These are phyloP conservation scores for Lasioglossum zephyrum DNA, from an alignment of 2,888 invertebrate species.

Conservation along the genomic window DNA sequence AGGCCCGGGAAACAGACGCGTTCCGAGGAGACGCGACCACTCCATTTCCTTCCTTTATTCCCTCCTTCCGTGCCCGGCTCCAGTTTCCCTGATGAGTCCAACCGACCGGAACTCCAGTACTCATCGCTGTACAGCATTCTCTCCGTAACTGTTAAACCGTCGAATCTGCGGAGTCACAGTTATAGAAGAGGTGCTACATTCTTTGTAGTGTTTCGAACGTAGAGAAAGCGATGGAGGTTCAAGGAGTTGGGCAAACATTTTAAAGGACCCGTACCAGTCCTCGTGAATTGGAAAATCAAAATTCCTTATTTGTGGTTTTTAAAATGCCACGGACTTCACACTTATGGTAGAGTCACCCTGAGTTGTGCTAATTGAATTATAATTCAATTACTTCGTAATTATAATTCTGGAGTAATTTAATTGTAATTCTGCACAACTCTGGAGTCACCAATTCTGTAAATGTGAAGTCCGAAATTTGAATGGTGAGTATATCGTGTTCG, in stretches of 20 bases:
- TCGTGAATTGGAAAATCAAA: not conserved
- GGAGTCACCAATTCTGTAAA: too few relatives aligned
- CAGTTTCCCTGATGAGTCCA: constrained; percentile 47
- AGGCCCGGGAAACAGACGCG: constrained; percentile 38
- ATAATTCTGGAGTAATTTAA: too few relatives aligned
- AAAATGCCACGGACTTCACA: too few relatives aligned
- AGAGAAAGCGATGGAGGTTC: not conserved
- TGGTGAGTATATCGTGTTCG: too few relatives aligned
- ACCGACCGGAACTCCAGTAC: constrained; percentile 20
- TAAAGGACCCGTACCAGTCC: too few relatives aligned
- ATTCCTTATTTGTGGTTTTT: not conserved
- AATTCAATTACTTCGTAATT: too few relatives aligned
- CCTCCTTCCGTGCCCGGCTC: constrained; percentile 31
- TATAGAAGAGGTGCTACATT: not conserved
- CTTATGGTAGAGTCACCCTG: too few relatives aligned
- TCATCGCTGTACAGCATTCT: constrained; percentile 34
- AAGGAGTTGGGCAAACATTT: too few relatives aligned
- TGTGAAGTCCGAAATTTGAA: too few relatives aligned
- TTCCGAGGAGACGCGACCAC: constrained; percentile 30
- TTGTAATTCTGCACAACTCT: too few relatives aligned
- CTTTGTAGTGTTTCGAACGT: not conserved
- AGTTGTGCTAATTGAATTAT: too few relatives aligned
- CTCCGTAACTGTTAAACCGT: not conserved
- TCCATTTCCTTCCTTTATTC: constrained; percentile 52
- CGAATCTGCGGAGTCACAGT: not conserved